Evolutionary conservation across 1,140 invertebrate species (phyloP), one percentile per base, ranked within the genome.

Genomic region (Caenorhabditis remanei): DNA sequence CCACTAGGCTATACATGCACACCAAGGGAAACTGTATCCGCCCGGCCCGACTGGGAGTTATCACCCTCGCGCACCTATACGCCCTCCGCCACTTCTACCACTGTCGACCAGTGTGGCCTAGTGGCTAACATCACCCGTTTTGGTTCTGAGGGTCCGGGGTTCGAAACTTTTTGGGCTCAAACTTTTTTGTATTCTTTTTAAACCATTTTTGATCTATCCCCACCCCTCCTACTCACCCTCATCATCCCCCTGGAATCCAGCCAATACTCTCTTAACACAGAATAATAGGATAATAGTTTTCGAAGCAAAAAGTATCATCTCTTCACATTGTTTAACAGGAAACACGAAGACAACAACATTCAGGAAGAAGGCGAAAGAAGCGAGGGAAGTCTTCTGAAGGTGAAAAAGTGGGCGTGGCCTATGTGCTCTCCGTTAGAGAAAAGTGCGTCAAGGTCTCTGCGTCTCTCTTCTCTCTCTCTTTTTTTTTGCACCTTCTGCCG

Each of bases 401-500:
- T 79, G 67, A 71, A 71, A 71, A 79, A 21, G 32, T n/a, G 71
- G 71, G 71, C 71, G 71, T 41, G 46, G 71, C 71, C 46, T 79
- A 53, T 46, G 32, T 32, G 32, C 41, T 71, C 41, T 71, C 14
- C 50, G 9, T 53, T n/a, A 32, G 32, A 32, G 32, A 32, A 32
- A 32, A 32, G 32, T 32, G 32, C 32, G 32, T 32, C 32, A 32
- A 2, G 32, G 32, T 32, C 32, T 32, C 32, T 32, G 2, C 32
- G 32, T 32, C 32, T 32, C 32, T 32, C 32, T 32, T 2, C 61
- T 16, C 61, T 13, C 58, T 61, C 58, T 11, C 8, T 24, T 6
- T 11, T 7, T 7, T 65, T 24, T 65, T 65, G 61, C 61, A 65
- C 55, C 55, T 58, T 19, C 50, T 53, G 9, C 50, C 56, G 63